These are phyloP conservation scores for Propithecus perrieri DNA, from an alignment of 2,797 vertebrate genomes.

Conservation along the genomic window DNA sequence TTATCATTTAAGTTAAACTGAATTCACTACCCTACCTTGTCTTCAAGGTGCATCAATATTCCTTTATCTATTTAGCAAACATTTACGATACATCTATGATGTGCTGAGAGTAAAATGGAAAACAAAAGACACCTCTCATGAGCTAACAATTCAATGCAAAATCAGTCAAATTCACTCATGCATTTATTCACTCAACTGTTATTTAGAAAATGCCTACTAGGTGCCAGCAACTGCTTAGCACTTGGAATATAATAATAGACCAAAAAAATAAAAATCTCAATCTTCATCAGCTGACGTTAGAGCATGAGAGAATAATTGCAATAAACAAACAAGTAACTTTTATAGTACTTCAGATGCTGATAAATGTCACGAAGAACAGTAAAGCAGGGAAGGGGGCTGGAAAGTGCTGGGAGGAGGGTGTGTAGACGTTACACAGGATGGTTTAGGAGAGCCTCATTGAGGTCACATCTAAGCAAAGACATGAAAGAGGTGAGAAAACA, in stretches of 20 bases:
- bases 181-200: background rate
- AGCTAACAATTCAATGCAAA: background rate
- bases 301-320: background rate
- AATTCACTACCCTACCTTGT: background rate
- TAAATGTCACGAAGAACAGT: background rate
- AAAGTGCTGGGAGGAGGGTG: background rate
- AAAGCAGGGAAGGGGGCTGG: background rate
- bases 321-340: conserved; percentile 4
- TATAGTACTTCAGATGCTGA: background rate
- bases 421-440: background rate
- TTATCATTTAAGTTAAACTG: background rate
- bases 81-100: background rate
- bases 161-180: background rate
- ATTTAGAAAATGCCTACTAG: background rate
- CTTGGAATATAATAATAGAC: background rate
- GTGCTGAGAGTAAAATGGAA: background rate
- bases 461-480: background rate
- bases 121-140: background rate
- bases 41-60: background rate
- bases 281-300: background rate
- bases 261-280: background rate
- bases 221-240: background rate
- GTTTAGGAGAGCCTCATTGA: background rate
- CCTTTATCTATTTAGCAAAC: background rate
- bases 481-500: background rate